A percentile compares a stretch with the other conserved stretches of the same genome.
phyloP scores from a whole-genome alignment of 1,140 invertebrate genomes.

The Laupala kohalensis region DNA sequence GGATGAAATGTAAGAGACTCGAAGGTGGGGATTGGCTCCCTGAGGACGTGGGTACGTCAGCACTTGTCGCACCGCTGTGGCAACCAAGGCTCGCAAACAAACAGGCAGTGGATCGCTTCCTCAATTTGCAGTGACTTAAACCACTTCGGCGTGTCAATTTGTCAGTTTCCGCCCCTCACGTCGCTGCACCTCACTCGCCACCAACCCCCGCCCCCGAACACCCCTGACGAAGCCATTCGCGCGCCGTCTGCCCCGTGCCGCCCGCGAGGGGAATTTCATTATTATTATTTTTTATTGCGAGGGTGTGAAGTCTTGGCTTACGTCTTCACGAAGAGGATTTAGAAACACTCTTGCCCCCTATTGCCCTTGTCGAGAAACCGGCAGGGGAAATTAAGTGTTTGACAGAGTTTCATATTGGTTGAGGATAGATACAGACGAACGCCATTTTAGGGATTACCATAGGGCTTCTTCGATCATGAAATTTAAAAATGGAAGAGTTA shows the following conservation, averaged over 20 bases:
- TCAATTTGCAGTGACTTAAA: not conserved
- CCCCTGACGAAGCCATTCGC: not conserved
- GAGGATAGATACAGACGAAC: not conserved
- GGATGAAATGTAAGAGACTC: not conserved
- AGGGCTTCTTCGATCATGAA: not conserved
- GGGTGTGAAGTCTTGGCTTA: not conserved
- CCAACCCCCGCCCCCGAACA: too few species aligned
- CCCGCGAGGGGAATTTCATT: not conserved
- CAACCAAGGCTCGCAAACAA: not conserved
- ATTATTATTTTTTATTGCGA: not conserved
- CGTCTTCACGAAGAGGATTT: not conserved
- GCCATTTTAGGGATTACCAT: not conserved
- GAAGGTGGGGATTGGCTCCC: not conserved
- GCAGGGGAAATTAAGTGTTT: not conserved
- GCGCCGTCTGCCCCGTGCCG: not conserved
- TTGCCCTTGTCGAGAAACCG: not conserved
- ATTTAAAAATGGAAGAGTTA: too few species aligned
- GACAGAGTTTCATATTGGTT: not conserved
- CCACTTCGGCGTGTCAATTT: not conserved
- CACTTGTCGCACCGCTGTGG: not conserved
- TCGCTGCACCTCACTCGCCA: too few species aligned
- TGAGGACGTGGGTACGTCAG: not conserved
- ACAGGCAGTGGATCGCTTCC: not conserved
- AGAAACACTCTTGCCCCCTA: not conserved
- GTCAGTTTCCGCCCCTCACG: not conserved